Evolutionary conservation across 2,888 invertebrate genomes (phyloP).

Genomic region (Drosophila nr. medialis): DNA sequence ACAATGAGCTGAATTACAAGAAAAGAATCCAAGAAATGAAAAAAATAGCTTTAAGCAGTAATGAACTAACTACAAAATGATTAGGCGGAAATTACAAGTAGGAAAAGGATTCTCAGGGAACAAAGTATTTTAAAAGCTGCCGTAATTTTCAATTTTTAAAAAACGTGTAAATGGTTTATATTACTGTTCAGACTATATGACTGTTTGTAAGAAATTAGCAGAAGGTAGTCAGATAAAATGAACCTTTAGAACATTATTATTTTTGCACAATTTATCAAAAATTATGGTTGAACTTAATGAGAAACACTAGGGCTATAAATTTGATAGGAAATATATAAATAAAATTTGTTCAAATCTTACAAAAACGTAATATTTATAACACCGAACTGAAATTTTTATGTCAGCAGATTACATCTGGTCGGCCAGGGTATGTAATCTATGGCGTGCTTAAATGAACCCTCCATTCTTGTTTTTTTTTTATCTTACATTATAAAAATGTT

Average conservation of each 20-base stretch:
- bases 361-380: neutral
- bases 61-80: slow-evolving; percentile 17
- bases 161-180: neutral
- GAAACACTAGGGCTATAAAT: neutral
- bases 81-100: slow-evolving; percentile 6
- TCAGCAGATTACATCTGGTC: neutral
- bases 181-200: neutral
- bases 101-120: neutral
- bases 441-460: neutral
- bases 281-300: neutral
- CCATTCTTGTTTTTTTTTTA: neutral
- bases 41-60: neutral
- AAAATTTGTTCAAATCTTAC: too few species aligned
- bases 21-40: slow-evolving; percentile 7
- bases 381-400: neutral
- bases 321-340: neutral
- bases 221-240: neutral
- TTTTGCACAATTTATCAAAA: neutral
- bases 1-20: slow-evolving; percentile 51
- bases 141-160: neutral
- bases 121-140: neutral
- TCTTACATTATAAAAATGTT: neutral
- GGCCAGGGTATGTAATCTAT: neutral
- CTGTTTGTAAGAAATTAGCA: neutral
- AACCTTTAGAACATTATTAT: neutral